A percentile compares a stretch with the other conserved stretches of the same genome.
These are phyloP conservation scores for Bujurquina vittata DNA, from an alignment of 2,113 vertebrate genomes.

Conservation along the genomic window DNA sequence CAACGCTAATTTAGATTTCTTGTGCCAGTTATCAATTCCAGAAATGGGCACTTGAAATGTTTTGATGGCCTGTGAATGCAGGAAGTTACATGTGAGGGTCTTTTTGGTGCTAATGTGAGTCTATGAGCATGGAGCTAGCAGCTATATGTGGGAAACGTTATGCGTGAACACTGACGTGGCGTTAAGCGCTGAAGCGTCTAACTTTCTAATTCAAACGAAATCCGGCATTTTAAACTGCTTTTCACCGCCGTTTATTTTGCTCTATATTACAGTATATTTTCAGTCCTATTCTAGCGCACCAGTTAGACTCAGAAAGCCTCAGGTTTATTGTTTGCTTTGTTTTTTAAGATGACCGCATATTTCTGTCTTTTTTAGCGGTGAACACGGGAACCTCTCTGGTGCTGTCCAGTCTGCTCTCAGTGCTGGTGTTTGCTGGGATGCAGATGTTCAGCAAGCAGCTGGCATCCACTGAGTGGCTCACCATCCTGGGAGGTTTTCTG, in stretches of 20 bases:
- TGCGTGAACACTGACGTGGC: slow-evolving; percentile 81
- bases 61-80: background rate
- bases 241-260: background rate
- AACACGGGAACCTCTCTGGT: slow-evolving; percentile 91
- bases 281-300: background rate
- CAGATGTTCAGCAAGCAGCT: slow-evolving; percentile 97
- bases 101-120: background rate
- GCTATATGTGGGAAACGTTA: slow-evolving; percentile 41
- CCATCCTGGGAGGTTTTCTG: slow-evolving; percentile 93
- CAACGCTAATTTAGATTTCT: background rate
- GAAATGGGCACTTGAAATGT: background rate
- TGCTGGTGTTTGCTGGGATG: slow-evolving; percentile 96
- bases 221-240: background rate
- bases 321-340: background rate
- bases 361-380: slow-evolving; percentile 77
- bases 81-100: fast-evolving
- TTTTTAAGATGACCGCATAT: background rate
- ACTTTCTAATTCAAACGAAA: background rate
- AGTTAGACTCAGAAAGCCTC: background rate
- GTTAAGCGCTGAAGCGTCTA: slow-evolving; percentile 1
- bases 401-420: slow-evolving; percentile 90
- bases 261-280: background rate
- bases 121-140: slow-evolving; percentile 4
- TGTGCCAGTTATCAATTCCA: background rate
- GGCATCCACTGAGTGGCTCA: slow-evolving; percentile 93